A percentile compares a stretch with the other conserved stretches of the same genome.
phyloP scores from a whole-genome alignment of 2,113 vertebrate species.

The Nymphicus hollandicus region DNA sequence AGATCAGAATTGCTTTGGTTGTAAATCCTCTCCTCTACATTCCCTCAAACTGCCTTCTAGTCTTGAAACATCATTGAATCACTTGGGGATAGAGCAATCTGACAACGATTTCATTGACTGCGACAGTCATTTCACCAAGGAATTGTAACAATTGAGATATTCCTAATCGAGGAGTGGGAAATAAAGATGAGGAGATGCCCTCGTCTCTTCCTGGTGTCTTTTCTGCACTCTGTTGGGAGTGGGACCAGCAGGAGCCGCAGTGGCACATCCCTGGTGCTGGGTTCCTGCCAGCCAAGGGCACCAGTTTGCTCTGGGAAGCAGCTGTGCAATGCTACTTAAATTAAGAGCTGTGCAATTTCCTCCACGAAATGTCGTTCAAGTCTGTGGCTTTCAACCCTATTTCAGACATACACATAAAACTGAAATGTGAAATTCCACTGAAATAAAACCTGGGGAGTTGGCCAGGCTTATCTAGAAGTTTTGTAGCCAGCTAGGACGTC shows the following conservation, averaged over 20 bases:
- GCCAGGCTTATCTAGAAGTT: neutral
- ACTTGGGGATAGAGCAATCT: neutral
- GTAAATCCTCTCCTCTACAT: neutral
- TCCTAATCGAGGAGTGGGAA: neutral
- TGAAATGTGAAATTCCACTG: neutral
- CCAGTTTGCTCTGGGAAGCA: neutral
- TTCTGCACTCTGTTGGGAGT: neutral
- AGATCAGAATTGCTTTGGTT: neutral
- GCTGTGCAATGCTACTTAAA: neutral
- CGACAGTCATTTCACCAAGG: neutral
- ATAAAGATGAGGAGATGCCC: neutral
- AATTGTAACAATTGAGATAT: neutral
- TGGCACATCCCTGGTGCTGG: neutral
- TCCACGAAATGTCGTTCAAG: neutral
- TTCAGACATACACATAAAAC: neutral
- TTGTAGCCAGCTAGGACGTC: neutral
- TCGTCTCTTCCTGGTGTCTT: neutral
- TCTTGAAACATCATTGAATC: neutral
- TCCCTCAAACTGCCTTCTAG: neutral
- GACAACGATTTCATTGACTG: neutral
- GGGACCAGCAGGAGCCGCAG: fast-evolving
- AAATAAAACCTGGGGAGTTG: neutral
- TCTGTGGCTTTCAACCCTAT: neutral
- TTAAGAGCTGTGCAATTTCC: neutral
- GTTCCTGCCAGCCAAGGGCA: neutral